A percentile compares a stretch with the other conserved stretches of the same genome.
These are phyloP conservation scores for Lasioglossum figueresi DNA, from an alignment of 2,888 invertebrate genomes.

Conservation along the genomic window DNA sequence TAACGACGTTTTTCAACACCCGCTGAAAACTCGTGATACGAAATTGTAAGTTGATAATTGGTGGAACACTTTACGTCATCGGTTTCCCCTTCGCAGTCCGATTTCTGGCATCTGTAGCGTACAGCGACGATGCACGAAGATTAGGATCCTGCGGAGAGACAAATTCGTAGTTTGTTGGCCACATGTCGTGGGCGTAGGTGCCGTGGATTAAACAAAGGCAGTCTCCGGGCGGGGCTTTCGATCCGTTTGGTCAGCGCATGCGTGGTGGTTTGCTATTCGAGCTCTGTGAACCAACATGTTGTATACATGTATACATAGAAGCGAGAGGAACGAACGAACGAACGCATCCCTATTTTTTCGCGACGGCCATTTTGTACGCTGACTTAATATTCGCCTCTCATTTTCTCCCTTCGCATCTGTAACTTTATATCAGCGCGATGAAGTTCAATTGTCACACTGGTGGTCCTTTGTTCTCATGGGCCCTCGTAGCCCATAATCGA, in stretches of 20 bases:
- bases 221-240: slow-evolving; percentile 81
- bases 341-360: slow-evolving; percentile 65
- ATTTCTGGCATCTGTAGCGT: slow-evolving; percentile 35
- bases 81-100: not conserved
- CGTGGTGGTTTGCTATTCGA: slow-evolving; percentile 62
- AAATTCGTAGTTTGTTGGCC: slow-evolving; percentile 67
- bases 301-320: slow-evolving; percentile 23
- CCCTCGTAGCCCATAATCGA: slow-evolving; percentile 58
- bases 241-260: slow-evolving; percentile 72
- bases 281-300: slow-evolving; percentile 51
- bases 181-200: slow-evolving; percentile 80
- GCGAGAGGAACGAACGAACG: slow-evolving; percentile 44
- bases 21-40: not conserved
- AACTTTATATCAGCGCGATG: slow-evolving; percentile 70
- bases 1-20: not conserved
- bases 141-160: slow-evolving; percentile 56
- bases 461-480: slow-evolving; percentile 62
- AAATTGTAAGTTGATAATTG: not conserved
- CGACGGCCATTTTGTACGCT: slow-evolving; percentile 79
- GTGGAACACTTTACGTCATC: not conserved
- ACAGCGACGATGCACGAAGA: slow-evolving; percentile 29
- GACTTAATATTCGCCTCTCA: slow-evolving; percentile 75
- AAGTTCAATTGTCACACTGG: slow-evolving; percentile 70
- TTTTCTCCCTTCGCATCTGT: slow-evolving; percentile 68
- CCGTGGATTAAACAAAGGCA: slow-evolving; percentile 79